A percentile compares a stretch with the other conserved stretches of the same genome.
These are phyloP conservation scores for Dasypogon diadema DNA, from an alignment of 2,888 invertebrate species.

Conservation along the genomic window DNA sequence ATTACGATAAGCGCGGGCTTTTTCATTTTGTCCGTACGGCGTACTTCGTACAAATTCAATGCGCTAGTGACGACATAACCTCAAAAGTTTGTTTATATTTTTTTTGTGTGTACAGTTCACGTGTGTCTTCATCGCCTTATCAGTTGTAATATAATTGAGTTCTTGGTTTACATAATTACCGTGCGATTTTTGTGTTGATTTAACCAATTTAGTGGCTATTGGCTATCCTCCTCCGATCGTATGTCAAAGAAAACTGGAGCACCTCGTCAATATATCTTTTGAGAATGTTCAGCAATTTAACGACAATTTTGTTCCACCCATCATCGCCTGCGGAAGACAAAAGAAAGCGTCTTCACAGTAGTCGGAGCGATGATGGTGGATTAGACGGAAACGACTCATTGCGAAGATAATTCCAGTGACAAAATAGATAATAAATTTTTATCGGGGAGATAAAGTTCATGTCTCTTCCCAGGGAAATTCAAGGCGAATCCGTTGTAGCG, in stretches of 20 bases:
- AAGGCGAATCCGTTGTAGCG: not conserved
- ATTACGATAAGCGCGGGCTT: constrained; percentile 10
- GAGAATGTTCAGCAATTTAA: too few species aligned
- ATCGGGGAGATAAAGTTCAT: not conserved
- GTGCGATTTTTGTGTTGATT: constrained; percentile 1
- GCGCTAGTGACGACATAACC: constrained; percentile 16
- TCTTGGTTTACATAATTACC: not conserved
- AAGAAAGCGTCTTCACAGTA: not conserved
- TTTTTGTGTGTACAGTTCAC: not conserved
- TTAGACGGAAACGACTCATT: constrained; percentile 12
- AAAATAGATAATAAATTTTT: constrained; percentile 6
- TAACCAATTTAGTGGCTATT: not conserved
- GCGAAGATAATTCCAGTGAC: constrained; percentile 1
- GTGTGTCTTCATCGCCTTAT: not conserved
- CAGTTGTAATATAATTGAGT: not conserved
- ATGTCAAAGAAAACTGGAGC: too few species aligned
- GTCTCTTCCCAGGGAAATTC: too few species aligned
- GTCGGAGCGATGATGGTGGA: not conserved
- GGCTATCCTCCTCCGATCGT: not conserved
- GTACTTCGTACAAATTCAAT: not conserved
- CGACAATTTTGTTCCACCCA: not conserved
- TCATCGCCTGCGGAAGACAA: not conserved
- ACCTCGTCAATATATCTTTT: too few species aligned
- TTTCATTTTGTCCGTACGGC: not conserved
- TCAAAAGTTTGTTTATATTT: constrained; percentile 36